phyloP scores from a whole-genome alignment of 2,888 invertebrate genomes.

The Pristionchus fissidentatus region DNA sequence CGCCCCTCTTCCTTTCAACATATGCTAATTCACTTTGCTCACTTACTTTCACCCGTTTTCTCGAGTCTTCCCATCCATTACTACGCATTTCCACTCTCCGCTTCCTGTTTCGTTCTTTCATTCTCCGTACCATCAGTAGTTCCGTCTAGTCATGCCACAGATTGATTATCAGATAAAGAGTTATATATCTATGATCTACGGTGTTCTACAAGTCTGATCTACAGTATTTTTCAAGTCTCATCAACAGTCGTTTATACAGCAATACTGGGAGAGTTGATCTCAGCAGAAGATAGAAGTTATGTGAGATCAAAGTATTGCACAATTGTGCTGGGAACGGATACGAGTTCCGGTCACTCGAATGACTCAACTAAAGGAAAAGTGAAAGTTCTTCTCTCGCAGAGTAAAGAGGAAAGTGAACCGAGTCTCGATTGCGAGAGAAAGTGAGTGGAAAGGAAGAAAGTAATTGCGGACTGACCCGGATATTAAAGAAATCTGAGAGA shows the following conservation, averaged over 20 bases:
- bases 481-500: slow-evolving; percentile 26
- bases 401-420: slow-evolving; percentile 36
- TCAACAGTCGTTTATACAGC: too few species aligned
- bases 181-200: neutral
- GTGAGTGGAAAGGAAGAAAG: slow-evolving; percentile 22
- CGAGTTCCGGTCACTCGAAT: too few species aligned
- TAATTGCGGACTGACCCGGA: slow-evolving; percentile 29
- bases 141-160: slow-evolving; percentile 40
- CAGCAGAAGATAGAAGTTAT: too few species aligned
- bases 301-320: too few species aligned
- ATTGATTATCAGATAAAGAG: slow-evolving; percentile 27
- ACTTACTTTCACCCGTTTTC: slow-evolving; percentile 1
- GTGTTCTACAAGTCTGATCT: too few species aligned
- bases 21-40: slow-evolving; percentile 31
- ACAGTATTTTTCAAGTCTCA: too few species aligned
- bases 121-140: slow-evolving; percentile 16
- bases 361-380: slow-evolving; percentile 27
- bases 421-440: slow-evolving; percentile 37
- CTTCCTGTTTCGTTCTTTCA: neutral
- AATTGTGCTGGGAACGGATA: too few species aligned
- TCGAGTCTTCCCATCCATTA: slow-evolving; percentile 40
- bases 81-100: neutral
- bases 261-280: too few species aligned
- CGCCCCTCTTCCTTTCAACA: neutral
- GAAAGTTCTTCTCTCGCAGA: neutral